Conservation (phyloP, 2,113 vertebrate genomes). For the Poeciliopsis prolifica region DNA sequence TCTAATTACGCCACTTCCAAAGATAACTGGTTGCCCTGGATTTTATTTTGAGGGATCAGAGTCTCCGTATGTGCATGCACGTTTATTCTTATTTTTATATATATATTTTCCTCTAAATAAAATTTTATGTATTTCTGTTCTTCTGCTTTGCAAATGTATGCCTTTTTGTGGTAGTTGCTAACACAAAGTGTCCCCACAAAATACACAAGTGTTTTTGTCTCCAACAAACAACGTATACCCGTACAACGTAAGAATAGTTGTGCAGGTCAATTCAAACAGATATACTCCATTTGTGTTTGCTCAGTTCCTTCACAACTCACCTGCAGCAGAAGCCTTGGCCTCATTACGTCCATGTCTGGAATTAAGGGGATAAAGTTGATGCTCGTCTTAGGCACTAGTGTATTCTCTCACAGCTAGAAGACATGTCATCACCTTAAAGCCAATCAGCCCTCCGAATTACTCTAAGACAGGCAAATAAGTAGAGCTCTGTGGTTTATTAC, state of each 20-base stretch:
- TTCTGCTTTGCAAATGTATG: background rate
- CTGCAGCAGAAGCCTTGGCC: constrained; percentile 31
- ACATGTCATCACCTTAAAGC: constrained; percentile 34
- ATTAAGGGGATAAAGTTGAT: constrained; percentile 61
- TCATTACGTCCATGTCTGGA: constrained; percentile 51
- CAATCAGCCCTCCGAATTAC: constrained; percentile 47
- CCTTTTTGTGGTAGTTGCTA: background rate
- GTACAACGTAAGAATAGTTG: background rate
- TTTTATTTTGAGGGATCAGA: background rate
- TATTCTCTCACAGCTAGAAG: constrained; percentile 31
- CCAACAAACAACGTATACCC: background rate
- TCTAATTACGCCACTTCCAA: background rate
- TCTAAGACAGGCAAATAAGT: constrained; percentile 42
- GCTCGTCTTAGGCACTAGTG: constrained; percentile 60
- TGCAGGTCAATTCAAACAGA: background rate
- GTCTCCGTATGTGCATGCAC: no score
- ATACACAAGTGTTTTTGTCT: background rate
- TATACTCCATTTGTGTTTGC: constrained; percentile 5
- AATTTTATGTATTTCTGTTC: background rate
- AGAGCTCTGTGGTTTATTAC: constrained; percentile 35
- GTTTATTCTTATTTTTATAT: no score
- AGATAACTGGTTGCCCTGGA: background rate
- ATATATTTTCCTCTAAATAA: background rate
- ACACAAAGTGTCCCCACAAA: background rate
- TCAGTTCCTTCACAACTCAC: constrained; percentile 35